Conservation (phyloP, 1,140 invertebrate species). For the Acromyrmex echinatior region DNA sequence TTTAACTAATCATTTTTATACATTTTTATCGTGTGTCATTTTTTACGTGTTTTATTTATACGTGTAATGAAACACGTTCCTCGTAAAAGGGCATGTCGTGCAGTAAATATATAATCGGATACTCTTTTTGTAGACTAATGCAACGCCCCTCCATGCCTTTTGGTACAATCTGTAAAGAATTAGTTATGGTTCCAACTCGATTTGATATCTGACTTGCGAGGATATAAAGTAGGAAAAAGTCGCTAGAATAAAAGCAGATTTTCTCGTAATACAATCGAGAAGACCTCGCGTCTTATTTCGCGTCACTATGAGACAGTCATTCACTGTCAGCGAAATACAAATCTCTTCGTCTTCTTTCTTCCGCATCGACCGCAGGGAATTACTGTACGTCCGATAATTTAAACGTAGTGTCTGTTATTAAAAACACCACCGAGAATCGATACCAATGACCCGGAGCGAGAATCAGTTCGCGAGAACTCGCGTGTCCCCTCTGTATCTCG, state of each 20-base stretch:
- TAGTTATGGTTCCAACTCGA: too few relatives aligned
- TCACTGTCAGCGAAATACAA: not conserved
- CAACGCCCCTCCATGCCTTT: not conserved
- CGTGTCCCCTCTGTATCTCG: not conserved
- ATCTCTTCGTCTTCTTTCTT: not conserved
- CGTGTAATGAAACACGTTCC: not conserved
- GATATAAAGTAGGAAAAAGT: not conserved
- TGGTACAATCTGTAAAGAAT: not conserved
- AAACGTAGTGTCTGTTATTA: not conserved
- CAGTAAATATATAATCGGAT: slow-evolving; percentile 26
- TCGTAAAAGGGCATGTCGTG: slow-evolving; percentile 18
- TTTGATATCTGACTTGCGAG: not conserved
- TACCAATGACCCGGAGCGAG: not conserved
- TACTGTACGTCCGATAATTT: not conserved
- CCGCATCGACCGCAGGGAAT: not conserved
- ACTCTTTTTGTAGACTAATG: not conserved
- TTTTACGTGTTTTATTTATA: slow-evolving; percentile 14
- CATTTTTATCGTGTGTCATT: too few relatives aligned
- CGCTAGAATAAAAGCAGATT: not conserved
- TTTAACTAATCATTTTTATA: too few relatives aligned
- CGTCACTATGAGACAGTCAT: not conserved
- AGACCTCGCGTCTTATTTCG: not conserved
- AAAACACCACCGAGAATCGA: not conserved
- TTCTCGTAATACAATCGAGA: not conserved
- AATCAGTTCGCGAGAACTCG: not conserved